Evolutionary conservation across 2,113 vertebrate species (phyloP).

Genomic region (Corapipo altera): DNA sequence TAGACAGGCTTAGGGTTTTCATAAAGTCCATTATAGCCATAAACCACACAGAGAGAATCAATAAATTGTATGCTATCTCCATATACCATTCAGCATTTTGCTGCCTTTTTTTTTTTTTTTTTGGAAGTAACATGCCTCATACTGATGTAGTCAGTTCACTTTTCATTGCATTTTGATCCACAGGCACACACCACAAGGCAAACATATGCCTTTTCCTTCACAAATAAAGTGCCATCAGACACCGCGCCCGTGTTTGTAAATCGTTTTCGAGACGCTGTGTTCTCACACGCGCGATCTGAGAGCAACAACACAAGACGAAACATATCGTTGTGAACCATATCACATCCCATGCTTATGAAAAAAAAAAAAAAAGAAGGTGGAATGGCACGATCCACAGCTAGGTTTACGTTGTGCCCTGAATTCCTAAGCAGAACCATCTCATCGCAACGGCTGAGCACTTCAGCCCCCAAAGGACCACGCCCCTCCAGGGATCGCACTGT

Average conservation of each 20-base stretch:
- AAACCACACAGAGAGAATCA: constrained; percentile 1
- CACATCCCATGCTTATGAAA: background rate
- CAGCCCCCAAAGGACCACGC: background rate
- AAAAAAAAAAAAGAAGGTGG: background rate
- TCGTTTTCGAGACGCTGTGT: constrained; percentile 9
- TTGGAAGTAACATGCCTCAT: background rate
- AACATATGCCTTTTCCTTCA: constrained; percentile 49
- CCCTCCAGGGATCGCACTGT: background rate
- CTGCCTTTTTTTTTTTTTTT: background rate
- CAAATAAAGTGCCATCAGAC: constrained; percentile 36
- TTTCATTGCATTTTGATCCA: background rate
- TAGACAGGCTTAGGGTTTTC: background rate
- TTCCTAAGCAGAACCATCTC: constrained; percentile 31
- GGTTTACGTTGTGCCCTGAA: background rate
- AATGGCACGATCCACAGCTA: background rate
- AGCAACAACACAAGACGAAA: constrained; percentile 1
- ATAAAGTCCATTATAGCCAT: constrained; percentile 4
- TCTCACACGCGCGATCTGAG: constrained; percentile 48
- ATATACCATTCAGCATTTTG: background rate
- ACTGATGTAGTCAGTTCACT: background rate
- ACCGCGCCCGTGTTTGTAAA: background rate
- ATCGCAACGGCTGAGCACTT: background rate
- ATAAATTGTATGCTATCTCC: background rate
- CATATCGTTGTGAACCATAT: constrained; percentile 31
- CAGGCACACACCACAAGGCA: constrained; percentile 5